Evolutionary conservation across 2,113 vertebrate species (phyloP).

Genomic region (Amphiprion ocellaris): DNA sequence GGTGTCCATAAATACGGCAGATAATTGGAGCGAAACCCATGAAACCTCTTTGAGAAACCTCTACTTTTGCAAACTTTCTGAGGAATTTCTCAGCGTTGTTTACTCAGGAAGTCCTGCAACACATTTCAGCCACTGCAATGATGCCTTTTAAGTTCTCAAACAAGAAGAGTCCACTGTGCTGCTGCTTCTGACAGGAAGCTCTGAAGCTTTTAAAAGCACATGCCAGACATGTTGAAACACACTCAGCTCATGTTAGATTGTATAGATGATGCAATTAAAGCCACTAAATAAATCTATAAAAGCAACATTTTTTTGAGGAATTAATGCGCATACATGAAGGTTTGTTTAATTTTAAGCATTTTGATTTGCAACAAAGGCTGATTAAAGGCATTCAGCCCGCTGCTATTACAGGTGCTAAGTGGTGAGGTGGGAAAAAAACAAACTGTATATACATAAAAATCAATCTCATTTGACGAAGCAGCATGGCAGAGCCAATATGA

Average conservation of each 20-base stretch:
- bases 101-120: conserved; percentile 5
- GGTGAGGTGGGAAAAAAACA: conserved; percentile 1
- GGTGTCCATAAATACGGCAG: conserved; percentile 19
- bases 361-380: not conserved
- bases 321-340: not conserved
- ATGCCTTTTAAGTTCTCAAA: conserved; percentile 33
- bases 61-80: conserved; percentile 15
- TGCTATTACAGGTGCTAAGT: conserved; percentile 22
- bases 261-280: no score
- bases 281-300: no score
- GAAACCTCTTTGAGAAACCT: conserved; percentile 35
- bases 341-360: not conserved
- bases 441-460: not conserved
- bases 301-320: not conserved
- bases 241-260: not conserved
- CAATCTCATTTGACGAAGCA: conserved; percentile 8
- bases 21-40: conserved; percentile 55
- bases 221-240: not conserved
- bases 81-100: conserved; percentile 35
- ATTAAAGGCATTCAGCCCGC: conserved; percentile 18
- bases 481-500: conserved; percentile 18
- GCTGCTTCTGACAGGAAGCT: conserved; percentile 7
- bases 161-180: conserved; percentile 8
- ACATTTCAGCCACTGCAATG: conserved; percentile 24
- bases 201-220: conserved; percentile 16